Conservation (phyloP, 2,113 vertebrate genomes). For the Sisor rabdophorus region DNA sequence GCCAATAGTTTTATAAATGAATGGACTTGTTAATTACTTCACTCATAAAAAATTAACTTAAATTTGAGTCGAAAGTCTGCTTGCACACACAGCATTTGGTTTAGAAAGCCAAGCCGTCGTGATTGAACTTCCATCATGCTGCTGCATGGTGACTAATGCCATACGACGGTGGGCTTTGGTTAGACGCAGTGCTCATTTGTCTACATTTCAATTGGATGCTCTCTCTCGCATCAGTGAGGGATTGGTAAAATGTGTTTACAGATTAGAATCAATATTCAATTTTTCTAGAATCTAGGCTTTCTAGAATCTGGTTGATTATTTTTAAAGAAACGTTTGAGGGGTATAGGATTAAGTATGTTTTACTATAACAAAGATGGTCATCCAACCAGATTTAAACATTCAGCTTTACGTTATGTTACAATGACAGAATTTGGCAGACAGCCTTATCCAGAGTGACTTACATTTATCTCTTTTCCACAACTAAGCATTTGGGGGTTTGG, state of each 20-base stretch:
- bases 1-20: slow-evolving; percentile 50
- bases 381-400: no score
- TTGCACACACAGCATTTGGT: slow-evolving; percentile 26
- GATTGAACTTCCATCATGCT: slow-evolving; percentile 42
- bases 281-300: slow-evolving; percentile 45
- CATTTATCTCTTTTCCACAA: no score
- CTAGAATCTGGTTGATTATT: no score
- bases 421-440: no score
- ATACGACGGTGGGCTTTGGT: slow-evolving; percentile 50
- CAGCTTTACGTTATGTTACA: no score
- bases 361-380: background rate
- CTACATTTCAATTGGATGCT: slow-evolving; percentile 54
- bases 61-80: slow-evolving; percentile 15
- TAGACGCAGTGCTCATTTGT: slow-evolving; percentile 50
- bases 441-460: no score
- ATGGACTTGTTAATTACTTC: slow-evolving; percentile 38
- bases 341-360: slow-evolving; percentile 1
- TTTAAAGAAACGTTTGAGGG: background rate
- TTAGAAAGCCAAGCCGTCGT: slow-evolving; percentile 32
- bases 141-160: slow-evolving; percentile 51
- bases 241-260: slow-evolving; percentile 50
- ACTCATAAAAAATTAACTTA: slow-evolving; percentile 36
- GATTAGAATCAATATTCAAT: slow-evolving; percentile 58
- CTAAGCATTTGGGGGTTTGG: no score
- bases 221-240: slow-evolving; percentile 40